phyloP scores from a whole-genome alignment of 2,888 invertebrate genomes.

The Melanchra persicariae region DNA sequence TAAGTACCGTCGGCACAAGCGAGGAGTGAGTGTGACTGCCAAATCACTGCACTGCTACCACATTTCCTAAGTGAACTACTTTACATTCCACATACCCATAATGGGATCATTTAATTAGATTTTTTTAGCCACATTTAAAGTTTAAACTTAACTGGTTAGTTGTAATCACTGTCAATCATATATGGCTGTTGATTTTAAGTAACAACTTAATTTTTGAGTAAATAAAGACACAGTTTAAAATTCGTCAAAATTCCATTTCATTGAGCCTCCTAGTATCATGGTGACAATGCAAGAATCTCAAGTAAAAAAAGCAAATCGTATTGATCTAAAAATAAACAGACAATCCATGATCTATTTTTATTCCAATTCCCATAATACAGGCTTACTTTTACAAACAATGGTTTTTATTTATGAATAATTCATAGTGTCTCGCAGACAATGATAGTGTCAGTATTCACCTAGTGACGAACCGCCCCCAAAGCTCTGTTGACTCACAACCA shows the following conservation, averaged over 20 bases:
- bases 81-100: conserved; percentile 18
- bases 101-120: conserved; percentile 16
- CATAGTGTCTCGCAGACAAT: conserved; percentile 70
- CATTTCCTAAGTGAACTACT: conserved; percentile 16
- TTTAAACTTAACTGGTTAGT: conserved; percentile 2
- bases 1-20: conserved; percentile 24
- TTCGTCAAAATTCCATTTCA: not conserved
- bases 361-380: conserved; percentile 54
- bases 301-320: conserved; percentile 24
- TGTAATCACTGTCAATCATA: conserved; percentile 20
- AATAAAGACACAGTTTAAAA: conserved; percentile 6
- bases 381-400: conserved; percentile 76
- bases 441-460: conserved; percentile 64
- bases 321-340: conserved; percentile 43
- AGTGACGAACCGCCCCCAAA: conserved; percentile 69
- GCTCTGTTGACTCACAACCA: conserved; percentile 55
- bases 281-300: conserved; percentile 21
- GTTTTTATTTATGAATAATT: conserved; percentile 70
- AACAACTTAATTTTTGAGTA: conserved; percentile 19
- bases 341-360: conserved; percentile 52
- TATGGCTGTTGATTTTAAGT: conserved; percentile 9
- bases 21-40: conserved; percentile 1
- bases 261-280: not conserved
- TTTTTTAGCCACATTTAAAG: conserved; percentile 9
- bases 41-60: not conserved